Conservation (phyloP, 2,797 vertebrate genomes). For the Enteromius thamalakanensis region DNA sequence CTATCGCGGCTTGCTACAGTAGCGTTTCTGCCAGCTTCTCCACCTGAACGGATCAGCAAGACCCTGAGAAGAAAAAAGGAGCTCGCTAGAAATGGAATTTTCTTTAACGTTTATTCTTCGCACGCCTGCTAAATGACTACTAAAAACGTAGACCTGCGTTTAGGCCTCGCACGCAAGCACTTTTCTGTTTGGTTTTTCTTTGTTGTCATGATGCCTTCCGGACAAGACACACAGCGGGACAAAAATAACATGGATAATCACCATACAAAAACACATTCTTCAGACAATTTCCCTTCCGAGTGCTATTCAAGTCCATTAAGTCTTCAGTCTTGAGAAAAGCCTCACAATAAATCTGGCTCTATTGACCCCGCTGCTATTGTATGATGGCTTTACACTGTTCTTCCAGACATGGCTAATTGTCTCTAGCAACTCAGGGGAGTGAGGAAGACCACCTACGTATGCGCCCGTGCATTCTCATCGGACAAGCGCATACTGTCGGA, state of each 20-base stretch:
- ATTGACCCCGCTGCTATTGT: slow-evolving; percentile 61
- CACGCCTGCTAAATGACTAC: not conserved
- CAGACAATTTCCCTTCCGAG: slow-evolving; percentile 54
- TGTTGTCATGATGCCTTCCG: not conserved
- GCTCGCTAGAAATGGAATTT: slow-evolving; percentile 31
- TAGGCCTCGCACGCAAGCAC: not conserved
- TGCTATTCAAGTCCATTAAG: slow-evolving; percentile 59
- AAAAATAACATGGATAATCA: slow-evolving; percentile 56
- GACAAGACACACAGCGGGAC: slow-evolving; percentile 38
- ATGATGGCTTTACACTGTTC: slow-evolving; percentile 56
- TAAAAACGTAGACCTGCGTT: not conserved
- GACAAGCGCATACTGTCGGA: slow-evolving; percentile 35
- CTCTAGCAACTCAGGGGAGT: slow-evolving; percentile 48
- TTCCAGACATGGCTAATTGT: slow-evolving; percentile 63
- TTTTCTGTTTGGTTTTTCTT: not conserved
- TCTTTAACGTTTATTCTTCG: not conserved
- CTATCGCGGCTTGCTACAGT: slow-evolving; percentile 44
- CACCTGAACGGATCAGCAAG: slow-evolving; percentile 29
- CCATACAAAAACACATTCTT: slow-evolving; percentile 54
- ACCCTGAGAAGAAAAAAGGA: slow-evolving; percentile 28
- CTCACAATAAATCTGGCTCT: slow-evolving; percentile 56
- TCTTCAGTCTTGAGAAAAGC: slow-evolving; percentile 54
- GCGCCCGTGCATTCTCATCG: slow-evolving; percentile 34
- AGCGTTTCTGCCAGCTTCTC: slow-evolving; percentile 26
- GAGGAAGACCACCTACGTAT: slow-evolving; percentile 61